These are phyloP conservation scores for Gadus chalcogrammus DNA, from an alignment of 2,113 vertebrate species.

Conservation along the genomic window DNA sequence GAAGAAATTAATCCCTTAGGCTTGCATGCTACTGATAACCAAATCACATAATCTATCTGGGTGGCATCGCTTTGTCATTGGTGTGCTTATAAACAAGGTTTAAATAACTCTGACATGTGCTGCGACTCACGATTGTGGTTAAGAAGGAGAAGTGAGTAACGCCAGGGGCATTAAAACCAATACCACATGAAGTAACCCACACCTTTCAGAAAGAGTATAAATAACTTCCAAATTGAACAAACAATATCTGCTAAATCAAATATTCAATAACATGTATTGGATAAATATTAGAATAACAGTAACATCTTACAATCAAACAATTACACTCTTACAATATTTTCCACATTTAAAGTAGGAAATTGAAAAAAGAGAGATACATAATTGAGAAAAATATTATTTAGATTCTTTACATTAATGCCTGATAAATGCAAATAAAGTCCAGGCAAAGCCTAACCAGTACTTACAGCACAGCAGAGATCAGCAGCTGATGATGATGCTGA, in stretches of 20 bases:
- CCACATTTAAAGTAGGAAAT: not conserved
- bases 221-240: no score
- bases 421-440: not conserved
- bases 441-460: conserved; percentile 10
- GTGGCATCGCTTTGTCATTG: no score
- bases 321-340: not conserved
- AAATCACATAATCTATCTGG: no score
- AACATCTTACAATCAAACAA: not conserved
- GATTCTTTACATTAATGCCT: not conserved
- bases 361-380: not conserved
- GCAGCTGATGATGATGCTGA: conserved; percentile 9
- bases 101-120: conserved; percentile 35
- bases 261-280: not conserved
- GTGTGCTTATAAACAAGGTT: conserved; percentile 24
- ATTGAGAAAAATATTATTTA: not conserved
- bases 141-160: conserved; percentile 44
- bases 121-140: conserved; percentile 39
- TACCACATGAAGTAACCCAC: no score
- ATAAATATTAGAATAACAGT: not conserved
- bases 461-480: conserved; percentile 42
- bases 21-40: no score
- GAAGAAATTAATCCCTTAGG: no score
- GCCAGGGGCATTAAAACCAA: not conserved
- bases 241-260: no score
- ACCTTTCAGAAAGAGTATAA: no score